Evolutionary conservation across 2,113 vertebrate genomes (phyloP).

Genomic region (Cynopterus brachyotis): DNA sequence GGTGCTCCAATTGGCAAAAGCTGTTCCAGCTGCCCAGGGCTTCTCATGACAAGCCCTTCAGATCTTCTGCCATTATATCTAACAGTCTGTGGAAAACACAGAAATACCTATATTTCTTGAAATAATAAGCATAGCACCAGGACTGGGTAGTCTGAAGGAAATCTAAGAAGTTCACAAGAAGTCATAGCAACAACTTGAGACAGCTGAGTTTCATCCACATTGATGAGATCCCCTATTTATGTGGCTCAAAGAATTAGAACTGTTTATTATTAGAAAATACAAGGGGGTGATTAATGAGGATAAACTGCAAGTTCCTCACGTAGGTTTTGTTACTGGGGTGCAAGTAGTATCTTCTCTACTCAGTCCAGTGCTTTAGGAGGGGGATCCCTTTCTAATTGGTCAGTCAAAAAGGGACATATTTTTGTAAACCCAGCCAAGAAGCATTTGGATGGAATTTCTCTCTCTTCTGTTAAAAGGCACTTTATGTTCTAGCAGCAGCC

Average conservation of each 20-base stretch:
- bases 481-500: background rate
- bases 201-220: background rate
- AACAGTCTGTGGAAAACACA: background rate
- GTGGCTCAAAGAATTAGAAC: background rate
- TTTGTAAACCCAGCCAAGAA: background rate
- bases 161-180: background rate
- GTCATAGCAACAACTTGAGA: background rate
- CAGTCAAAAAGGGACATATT: background rate
- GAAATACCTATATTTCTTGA: background rate
- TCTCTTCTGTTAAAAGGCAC: background rate
- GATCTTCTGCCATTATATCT: constrained; percentile 60
- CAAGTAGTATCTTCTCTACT: background rate
- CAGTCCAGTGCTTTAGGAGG: background rate
- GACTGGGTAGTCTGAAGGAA: background rate
- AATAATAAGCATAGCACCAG: background rate
- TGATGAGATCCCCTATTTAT: background rate
- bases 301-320: background rate
- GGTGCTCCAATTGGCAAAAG: constrained; percentile 50
- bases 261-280: background rate
- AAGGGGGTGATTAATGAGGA: background rate
- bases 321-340: background rate
- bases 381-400: background rate
- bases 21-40: constrained; percentile 17
- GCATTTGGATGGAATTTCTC: background rate
- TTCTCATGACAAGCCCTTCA: constrained; percentile 59